Percentiles rank a stretch among this genome's conserved stretches.
Evolutionary conservation across 1,140 invertebrate species (phyloP).

Genomic region (Lethrus apterus): DNA sequence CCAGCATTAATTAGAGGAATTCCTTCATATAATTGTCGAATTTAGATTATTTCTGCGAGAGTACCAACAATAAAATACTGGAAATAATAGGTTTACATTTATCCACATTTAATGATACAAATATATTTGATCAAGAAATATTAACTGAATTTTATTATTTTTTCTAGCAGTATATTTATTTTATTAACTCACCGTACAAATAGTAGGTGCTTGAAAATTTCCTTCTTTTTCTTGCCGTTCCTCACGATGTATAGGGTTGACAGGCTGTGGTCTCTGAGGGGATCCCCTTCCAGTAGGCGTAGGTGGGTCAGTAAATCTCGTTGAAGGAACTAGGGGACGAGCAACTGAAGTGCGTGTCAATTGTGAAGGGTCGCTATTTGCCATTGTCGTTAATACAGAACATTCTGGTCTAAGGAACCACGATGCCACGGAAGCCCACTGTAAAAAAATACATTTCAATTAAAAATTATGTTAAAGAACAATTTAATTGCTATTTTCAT

Average conservation of each 20-base stretch:
- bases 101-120: too few species aligned
- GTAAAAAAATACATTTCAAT: too few species aligned
- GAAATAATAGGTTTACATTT: too few species aligned
- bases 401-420: conserved; percentile 43
- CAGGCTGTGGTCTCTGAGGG: conserved; percentile 21
- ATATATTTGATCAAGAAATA: too few species aligned
- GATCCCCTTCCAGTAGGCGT: conserved; percentile 18
- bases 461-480: too few species aligned
- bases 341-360: conserved; percentile 19
- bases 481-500: too few species aligned
- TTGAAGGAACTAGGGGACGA: conserved; percentile 18
- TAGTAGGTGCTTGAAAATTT: conserved; percentile 38
- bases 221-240: conserved; percentile 21
- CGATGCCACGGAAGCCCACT: conserved; percentile 46
- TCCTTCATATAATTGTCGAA: too few species aligned
- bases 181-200: conserved; percentile 43
- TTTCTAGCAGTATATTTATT: too few species aligned
- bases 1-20: too few species aligned
- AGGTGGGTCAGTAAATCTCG: conserved; percentile 2
- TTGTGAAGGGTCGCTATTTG: conserved; percentile 17
- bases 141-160: too few species aligned
- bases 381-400: conserved; percentile 30
- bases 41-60: too few species aligned
- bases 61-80: too few species aligned
- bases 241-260: conserved; percentile 6